These are phyloP conservation scores for Bradypus variegatus DNA, from an alignment of 2,797 vertebrate genomes.

Conservation along the genomic window DNA sequence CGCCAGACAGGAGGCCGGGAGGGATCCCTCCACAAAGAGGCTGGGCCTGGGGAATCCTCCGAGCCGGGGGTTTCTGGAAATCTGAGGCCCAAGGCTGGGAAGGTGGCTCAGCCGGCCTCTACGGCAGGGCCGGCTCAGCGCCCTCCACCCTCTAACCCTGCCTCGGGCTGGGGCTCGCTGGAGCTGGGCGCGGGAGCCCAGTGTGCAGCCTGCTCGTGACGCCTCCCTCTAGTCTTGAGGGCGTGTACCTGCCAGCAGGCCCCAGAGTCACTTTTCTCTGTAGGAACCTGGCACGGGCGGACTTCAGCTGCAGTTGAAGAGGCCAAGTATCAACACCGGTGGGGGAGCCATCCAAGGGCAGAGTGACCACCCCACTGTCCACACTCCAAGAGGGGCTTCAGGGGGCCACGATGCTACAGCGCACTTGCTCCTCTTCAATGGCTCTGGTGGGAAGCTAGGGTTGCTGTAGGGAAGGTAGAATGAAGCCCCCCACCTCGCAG, in stretches of 20 bases:
- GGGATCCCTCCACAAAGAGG: background rate
- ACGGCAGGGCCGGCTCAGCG: background rate
- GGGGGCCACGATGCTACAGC: background rate
- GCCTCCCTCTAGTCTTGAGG: background rate
- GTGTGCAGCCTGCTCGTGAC: background rate
- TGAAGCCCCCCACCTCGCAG: background rate
- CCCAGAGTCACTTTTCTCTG: background rate
- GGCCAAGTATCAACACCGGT: background rate
- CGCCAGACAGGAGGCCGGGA: background rate
- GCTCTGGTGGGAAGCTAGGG: no score
- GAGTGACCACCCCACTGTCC: background rate
- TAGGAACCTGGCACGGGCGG: slow-evolving; percentile 17
- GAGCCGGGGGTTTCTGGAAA: background rate
- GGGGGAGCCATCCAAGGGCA: background rate
- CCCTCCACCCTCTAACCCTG: background rate
- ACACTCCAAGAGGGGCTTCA: accelerated
- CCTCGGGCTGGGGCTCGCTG: background rate
- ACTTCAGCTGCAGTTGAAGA: background rate
- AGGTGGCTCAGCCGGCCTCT: background rate
- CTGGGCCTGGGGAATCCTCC: background rate
- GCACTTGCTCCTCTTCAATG: background rate
- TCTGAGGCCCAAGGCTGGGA: background rate
- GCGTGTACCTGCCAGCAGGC: background rate
- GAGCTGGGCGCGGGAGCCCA: background rate
- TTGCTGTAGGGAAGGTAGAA: background rate